These are phyloP conservation scores for Babyrousa celebensis DNA, from an alignment of 2,797 vertebrate species.

Conservation along the genomic window DNA sequence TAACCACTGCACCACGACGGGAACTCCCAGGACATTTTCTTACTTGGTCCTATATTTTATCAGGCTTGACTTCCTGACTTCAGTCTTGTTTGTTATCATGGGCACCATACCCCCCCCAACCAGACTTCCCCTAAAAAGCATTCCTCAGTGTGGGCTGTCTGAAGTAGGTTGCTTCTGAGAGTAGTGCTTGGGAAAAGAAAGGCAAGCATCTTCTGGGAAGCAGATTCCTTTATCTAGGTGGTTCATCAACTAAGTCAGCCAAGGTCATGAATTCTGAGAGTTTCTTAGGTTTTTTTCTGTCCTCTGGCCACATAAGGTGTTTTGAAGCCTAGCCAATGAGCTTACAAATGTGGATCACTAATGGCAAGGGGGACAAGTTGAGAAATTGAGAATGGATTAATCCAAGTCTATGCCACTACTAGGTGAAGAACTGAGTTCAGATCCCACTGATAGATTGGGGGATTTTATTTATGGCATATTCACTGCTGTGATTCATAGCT, in stretches of 20 bases:
- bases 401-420: background rate
- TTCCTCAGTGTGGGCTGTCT: background rate
- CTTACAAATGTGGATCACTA: background rate
- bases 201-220: background rate
- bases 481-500: background rate
- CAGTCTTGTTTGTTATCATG: background rate
- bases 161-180: background rate
- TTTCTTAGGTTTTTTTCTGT: background rate
- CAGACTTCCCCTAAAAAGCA: too few relatives aligned
- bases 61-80: background rate
- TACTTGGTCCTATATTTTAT: background rate
- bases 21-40: slow-evolving; percentile 13
- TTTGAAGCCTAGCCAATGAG: background rate
- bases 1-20: too few relatives aligned
- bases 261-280: background rate
- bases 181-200: background rate
- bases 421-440: background rate
- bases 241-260: background rate
- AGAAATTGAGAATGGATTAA: background rate
- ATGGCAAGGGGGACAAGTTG: background rate
- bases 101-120: background rate
- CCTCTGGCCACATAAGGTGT: background rate
- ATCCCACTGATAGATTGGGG: background rate
- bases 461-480: background rate
- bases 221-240: background rate